A percentile compares a stretch with the other conserved stretches of the same genome.
Conservation (phyloP, 2,797 vertebrate genomes). For the Myioborus melanocephalus region DNA sequence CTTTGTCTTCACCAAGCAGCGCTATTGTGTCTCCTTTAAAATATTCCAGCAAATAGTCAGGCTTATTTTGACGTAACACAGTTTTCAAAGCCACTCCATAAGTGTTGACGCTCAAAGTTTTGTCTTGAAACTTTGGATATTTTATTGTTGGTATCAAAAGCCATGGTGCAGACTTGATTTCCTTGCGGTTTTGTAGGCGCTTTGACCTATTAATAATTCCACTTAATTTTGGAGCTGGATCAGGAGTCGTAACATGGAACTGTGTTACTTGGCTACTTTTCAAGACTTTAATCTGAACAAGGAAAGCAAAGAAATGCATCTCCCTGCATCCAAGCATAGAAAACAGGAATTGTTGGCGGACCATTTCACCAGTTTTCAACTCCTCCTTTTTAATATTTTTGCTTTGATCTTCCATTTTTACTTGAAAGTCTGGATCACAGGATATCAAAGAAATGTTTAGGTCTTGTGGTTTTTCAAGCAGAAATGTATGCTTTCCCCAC, state of each 20-base stretch:
- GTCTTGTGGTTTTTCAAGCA: conserved; percentile 81
- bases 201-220: conserved; percentile 74
- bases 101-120: conserved; percentile 77
- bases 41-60: conserved; percentile 94
- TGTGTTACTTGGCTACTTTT: conserved; percentile 67
- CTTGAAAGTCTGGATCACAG: conserved; percentile 80
- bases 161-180: conserved; percentile 74
- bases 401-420: conserved; percentile 78
- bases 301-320: conserved; percentile 83
- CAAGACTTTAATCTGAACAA: conserved; percentile 77
- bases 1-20: conserved; percentile 86
- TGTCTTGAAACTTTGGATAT: conserved; percentile 84
- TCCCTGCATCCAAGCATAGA: conserved; percentile 75
- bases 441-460: conserved; percentile 78
- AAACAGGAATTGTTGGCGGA: conserved; percentile 85
- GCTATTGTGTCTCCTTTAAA: conserved; percentile 95
- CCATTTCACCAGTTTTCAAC: conserved; percentile 81
- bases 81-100: conserved; percentile 92
- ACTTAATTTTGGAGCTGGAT: conserved; percentile 78
- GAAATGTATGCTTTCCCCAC: conserved; percentile 89
- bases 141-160: conserved; percentile 75
- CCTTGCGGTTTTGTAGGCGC: conserved; percentile 69
- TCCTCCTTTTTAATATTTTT: conserved; percentile 84
- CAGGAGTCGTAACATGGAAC: conserved; percentile 85
- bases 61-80: conserved; percentile 88